Conservation (phyloP, 2,888 invertebrate species). For the Dyspetes luteomarginatus region DNA sequence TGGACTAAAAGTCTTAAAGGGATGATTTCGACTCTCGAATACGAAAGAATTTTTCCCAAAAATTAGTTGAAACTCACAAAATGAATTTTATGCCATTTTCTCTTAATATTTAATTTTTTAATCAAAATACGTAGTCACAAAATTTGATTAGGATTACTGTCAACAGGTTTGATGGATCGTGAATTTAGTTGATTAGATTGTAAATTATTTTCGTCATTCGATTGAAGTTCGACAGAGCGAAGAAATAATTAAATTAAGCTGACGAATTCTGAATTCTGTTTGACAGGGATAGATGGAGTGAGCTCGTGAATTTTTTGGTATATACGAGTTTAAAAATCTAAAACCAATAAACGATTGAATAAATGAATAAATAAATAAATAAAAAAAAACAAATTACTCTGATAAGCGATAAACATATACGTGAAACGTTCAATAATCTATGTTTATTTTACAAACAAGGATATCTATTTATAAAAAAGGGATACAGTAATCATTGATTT, state of each 20-base stretch:
- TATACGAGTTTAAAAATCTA: neutral
- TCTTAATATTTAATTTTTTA: no score
- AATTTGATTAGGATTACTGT: no score
- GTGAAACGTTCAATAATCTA: no score
- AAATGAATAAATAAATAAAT: neutral
- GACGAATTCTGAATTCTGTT: neutral
- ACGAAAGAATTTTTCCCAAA: neutral
- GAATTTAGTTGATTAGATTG: neutral
- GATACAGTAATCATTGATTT: neutral
- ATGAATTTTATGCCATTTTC: no score
- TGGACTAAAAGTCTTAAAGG: neutral
- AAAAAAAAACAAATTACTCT: neutral
- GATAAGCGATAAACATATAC: neutral
- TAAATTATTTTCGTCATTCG: neutral
- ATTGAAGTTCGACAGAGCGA: neutral
- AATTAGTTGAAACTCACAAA: neutral
- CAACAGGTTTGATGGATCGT: neutral
- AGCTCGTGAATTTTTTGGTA: neutral
- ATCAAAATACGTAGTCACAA: no score
- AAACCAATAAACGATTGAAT: neutral
- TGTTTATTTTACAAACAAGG: no score
- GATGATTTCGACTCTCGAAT: neutral
- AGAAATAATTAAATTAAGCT: neutral
- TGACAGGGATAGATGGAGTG: neutral
- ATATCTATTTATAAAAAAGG: no score